A percentile compares a stretch with the other conserved stretches of the same genome.
phyloP scores from a whole-genome alignment of 2,113 vertebrate species.

The Rattus norvegicus region DNA sequence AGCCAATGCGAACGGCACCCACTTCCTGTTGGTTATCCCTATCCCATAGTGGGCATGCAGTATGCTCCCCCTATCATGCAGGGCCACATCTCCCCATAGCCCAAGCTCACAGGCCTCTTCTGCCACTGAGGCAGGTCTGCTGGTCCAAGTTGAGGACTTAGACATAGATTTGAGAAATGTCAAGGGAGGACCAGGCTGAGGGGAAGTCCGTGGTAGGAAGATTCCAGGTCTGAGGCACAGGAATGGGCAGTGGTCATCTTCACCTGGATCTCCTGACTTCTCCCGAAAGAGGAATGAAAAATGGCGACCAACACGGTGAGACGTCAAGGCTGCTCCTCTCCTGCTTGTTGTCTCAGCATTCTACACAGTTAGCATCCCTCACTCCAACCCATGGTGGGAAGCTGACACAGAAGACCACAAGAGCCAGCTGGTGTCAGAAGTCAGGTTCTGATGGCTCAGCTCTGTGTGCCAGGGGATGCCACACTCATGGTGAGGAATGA shows the following conservation, averaged over 20 bases:
- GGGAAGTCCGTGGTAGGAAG: not conserved
- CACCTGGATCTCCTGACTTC: accelerated
- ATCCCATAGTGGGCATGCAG: no score
- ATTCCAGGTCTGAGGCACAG: not conserved
- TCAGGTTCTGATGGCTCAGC: accelerated
- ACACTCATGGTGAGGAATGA: not conserved
- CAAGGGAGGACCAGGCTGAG: no score
- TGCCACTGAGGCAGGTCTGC: no score
- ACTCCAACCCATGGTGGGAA: accelerated
- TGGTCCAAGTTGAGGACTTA: not conserved
- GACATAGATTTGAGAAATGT: not conserved
- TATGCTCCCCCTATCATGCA: no score
- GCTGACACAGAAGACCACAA: not conserved
- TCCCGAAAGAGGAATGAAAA: not conserved
- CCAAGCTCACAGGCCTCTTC: no score
- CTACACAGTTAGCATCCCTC: accelerated
- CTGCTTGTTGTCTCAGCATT: not conserved
- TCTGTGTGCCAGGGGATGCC: not conserved
- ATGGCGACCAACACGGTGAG: accelerated
- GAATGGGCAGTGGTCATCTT: accelerated
- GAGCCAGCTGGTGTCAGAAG: not conserved
- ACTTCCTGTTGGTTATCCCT: no score
- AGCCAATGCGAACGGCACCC: no score
- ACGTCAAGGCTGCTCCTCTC: not conserved
- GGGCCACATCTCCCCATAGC: no score